phyloP scores from a whole-genome alignment of 2,888 invertebrate species.

The Meghimatium bilineatum region DNA sequence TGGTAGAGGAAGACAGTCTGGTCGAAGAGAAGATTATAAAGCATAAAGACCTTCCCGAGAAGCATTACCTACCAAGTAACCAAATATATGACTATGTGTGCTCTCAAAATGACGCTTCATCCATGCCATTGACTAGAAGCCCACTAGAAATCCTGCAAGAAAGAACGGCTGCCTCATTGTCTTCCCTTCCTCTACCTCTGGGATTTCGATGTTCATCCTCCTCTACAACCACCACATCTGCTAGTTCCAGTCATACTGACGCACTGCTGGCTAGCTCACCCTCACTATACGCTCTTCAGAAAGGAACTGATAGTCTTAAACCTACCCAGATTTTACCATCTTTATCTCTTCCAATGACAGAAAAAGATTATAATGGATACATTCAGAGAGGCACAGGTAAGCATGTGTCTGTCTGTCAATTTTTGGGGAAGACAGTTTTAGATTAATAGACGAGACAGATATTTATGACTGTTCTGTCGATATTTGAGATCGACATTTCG shows the following conservation, averaged over 20 bases:
- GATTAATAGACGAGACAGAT: no score
- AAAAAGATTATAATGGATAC: conserved; percentile 53
- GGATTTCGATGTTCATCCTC: background rate
- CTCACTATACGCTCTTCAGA: conserved; percentile 51
- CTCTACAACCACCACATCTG: background rate
- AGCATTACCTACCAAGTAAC: background rate
- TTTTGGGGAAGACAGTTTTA: no score
- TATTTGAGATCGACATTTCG: no score
- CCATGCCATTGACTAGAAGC: background rate
- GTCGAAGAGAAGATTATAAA: background rate
- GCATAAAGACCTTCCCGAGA: conserved; percentile 15
- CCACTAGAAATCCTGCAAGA: conserved; percentile 45
- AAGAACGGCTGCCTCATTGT: conserved; percentile 35
- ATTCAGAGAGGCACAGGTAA: conserved; percentile 54
- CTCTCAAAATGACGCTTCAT: background rate
- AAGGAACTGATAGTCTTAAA: conserved; percentile 52
- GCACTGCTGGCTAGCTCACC: conserved; percentile 49
- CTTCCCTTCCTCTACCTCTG: conserved; percentile 24
- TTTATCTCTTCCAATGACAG: conserved; percentile 46
- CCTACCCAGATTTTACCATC: conserved; percentile 48
- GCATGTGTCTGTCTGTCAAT: conserved; percentile 3
- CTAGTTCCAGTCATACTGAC: conserved; percentile 24
- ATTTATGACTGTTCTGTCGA: no score
- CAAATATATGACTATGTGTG: background rate
- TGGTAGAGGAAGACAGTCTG: background rate